Evolutionary conservation across 92 coral and sea anemone genomes (phyloP).

Genomic region (Micromussa lordhowensis): DNA sequence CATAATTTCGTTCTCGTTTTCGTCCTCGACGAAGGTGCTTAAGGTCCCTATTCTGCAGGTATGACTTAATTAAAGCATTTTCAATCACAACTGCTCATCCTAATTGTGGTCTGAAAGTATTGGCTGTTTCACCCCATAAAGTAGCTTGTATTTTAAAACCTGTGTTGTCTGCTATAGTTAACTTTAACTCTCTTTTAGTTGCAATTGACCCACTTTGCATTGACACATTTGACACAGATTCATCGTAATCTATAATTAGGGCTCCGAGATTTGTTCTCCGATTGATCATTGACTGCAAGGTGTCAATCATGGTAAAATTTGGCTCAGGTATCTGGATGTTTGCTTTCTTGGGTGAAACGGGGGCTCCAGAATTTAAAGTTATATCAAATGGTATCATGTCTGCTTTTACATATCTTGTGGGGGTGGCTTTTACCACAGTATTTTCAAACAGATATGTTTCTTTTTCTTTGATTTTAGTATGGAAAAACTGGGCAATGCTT

Average conservation of each 20-base stretch:
- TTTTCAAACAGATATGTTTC: no score
- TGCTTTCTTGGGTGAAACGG: constrained; percentile 19
- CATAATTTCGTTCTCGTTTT: no score
- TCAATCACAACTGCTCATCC: neutral
- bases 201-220: constrained; percentile 13
- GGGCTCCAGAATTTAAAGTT: constrained; percentile 14
- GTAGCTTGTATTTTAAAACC: constrained; percentile 18
- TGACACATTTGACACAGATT: neutral
- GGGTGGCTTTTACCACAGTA: no score
- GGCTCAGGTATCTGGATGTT: neutral
- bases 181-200: constrained; percentile 18
- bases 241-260: constrained; percentile 14
- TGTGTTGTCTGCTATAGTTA: constrained; percentile 25
- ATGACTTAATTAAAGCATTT: constrained; percentile 26
- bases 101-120: neutral
- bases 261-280: constrained; percentile 12
- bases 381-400: constrained; percentile 5
- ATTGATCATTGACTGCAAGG: constrained; percentile 4
- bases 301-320: neutral
- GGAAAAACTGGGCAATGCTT: no score
- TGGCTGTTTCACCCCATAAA: constrained; percentile 15
- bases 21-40: no score
- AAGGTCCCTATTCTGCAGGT: no score
- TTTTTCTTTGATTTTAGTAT: no score
- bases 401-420: neutral